phyloP scores from a whole-genome alignment of 2,797 vertebrate species.

The Malurus splendens region DNA sequence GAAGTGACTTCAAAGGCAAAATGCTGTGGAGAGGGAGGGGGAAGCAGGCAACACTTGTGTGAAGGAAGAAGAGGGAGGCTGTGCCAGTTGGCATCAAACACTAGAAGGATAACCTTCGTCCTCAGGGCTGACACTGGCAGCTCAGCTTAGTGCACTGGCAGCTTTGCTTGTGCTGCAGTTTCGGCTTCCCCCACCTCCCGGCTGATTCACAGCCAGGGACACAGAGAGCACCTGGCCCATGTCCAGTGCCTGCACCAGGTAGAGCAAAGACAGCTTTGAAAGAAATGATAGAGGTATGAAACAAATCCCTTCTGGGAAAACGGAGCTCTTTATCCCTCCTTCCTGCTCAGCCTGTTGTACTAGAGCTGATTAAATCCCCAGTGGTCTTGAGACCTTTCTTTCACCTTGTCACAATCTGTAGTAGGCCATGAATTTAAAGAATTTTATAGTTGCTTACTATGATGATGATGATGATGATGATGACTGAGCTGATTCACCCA shows the following conservation, averaged over 20 bases:
- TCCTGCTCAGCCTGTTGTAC: constrained; percentile 2
- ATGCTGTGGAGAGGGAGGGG: not conserved
- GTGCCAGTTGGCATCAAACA: constrained; percentile 38
- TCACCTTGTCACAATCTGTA: not conserved
- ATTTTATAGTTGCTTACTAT: not conserved
- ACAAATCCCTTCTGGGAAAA: constrained; percentile 33
- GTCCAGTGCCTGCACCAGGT: constrained; percentile 21
- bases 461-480: not conserved
- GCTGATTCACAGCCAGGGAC: not conserved
- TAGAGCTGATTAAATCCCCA: not conserved
- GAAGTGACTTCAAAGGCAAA: constrained; percentile 60
- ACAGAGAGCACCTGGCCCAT: constrained; percentile 15
- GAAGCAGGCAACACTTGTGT: not conserved
- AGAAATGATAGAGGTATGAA: constrained; percentile 13
- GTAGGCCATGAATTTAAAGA: not conserved
- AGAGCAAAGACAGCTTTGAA: constrained; percentile 37
- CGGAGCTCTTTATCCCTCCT: constrained; percentile 11
- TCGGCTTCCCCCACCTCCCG: not conserved
- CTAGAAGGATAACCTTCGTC: constrained; percentile 5
- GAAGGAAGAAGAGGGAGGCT: constrained; percentile 15
- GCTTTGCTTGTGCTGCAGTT: not conserved
- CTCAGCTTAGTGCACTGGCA: not conserved
- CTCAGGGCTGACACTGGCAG: constrained; percentile 10
- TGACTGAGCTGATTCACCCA: not conserved
- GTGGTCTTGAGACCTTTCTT: not conserved